Evolutionary conservation across 2,797 vertebrate genomes (phyloP), one percentile per base, ranked within the genome.

Genomic region (Pantherophis vulpinus): DNA sequence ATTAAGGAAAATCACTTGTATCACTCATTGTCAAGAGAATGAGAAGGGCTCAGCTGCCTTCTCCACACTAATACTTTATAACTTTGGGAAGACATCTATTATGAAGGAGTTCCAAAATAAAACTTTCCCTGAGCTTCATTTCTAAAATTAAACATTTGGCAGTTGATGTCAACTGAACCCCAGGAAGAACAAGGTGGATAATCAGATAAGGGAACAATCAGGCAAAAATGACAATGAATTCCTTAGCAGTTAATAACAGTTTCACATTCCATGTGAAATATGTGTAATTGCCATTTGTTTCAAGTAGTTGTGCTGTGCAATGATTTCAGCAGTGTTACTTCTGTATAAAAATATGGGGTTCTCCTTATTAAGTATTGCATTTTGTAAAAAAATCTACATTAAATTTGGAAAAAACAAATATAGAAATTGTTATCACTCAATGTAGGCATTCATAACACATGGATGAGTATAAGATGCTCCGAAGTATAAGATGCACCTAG

Each of bases 321-420:
- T 56, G 56, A 66, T 66, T 88, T 29, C 5, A 61, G 20, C 10
- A 51, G 16, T 91, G 59, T 27, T 58, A 18, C 18, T 27, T 25
- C 32, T 86, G 20, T 79, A 86, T 6, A 89, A 93, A 94, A 93
- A 87, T 79, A n/a, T 47, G 3, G 32, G 32, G 89, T 5, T 42
- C 2, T 91, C 11, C 86, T 94, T 91, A 54, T 74, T 87, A 92
- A 88, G 6, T 74, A 91, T 90, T 92, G 47, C 74, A 61, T 12
- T 55, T 92, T 86, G 63, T 51, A 27, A 11, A 25, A 37, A 61
- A 32, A 42, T 13, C 1, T 47, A 27, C 12, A 56, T 83, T 89
- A 93, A 56, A 86, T 86, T 91, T 27, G 32, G 27, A 51, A 74
- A 29, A 29, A 61, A 42, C n/a, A 32, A 55, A 1, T 42, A 86